These are phyloP conservation scores for Ganaspis sp. DNA, from an alignment of 1,140 invertebrate genomes.

Conservation along the genomic window DNA sequence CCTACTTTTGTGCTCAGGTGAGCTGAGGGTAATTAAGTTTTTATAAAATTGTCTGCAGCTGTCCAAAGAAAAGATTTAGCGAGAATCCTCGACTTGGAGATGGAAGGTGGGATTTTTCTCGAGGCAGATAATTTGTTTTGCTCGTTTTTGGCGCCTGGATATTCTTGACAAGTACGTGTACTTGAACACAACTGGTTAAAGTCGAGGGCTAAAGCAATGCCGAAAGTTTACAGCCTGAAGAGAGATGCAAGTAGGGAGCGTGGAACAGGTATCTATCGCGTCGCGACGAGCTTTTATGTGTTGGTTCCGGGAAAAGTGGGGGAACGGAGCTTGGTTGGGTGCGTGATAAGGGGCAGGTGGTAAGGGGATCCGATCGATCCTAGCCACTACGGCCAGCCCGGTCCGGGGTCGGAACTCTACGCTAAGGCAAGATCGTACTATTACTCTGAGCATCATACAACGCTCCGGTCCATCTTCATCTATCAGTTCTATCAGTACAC, in stretches of 20 bases:
- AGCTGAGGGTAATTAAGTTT: background rate
- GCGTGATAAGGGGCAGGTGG: background rate
- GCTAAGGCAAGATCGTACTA: conserved; percentile 1
- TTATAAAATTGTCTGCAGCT: background rate
- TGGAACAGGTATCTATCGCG: background rate
- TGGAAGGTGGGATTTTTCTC: background rate
- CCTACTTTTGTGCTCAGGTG: background rate
- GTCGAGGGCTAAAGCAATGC: no score
- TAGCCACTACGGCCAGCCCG: conserved; percentile 18
- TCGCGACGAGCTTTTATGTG: background rate
- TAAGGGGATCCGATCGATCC: conserved; percentile 18
- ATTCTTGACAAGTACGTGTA: background rate
- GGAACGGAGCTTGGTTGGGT: background rate
- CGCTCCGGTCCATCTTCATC: background rate
- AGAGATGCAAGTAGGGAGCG: background rate
- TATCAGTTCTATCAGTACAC: background rate
- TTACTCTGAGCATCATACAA: background rate
- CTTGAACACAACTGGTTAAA: background rate
- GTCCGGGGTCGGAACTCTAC: conserved; percentile 15
- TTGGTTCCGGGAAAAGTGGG: conserved; percentile 12
- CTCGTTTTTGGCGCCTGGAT: background rate
- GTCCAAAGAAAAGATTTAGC: background rate
- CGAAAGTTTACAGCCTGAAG: background rate
- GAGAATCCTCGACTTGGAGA: background rate
- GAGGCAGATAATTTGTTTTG: background rate